phyloP scores from a whole-genome alignment of 2,797 vertebrate genomes.

The Parauchenoglanis ngamensis region DNA sequence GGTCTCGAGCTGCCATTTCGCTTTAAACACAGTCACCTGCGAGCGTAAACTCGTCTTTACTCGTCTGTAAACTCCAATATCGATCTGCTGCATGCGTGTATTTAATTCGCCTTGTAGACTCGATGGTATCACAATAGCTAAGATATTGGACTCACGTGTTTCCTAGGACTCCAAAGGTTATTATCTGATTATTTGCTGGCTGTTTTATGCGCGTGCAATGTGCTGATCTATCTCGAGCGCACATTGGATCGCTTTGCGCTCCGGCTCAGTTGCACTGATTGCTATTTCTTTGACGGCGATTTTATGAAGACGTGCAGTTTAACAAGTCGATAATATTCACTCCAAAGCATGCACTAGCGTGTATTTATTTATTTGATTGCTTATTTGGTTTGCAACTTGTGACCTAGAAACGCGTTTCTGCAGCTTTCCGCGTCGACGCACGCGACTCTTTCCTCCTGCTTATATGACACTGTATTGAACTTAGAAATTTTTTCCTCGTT shows the following conservation, averaged over 20 bases:
- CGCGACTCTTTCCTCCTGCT: not conserved
- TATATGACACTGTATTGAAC: not conserved
- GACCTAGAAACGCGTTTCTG: not conserved
- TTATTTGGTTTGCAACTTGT: not conserved
- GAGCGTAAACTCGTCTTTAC: not conserved
- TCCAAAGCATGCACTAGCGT: not conserved
- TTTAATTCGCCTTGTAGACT: not conserved
- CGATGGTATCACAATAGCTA: not conserved
- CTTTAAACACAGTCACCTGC: slow-evolving; percentile 10
- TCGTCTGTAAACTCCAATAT: slow-evolving; percentile 1
- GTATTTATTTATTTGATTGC: not conserved
- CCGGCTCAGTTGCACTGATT: not conserved
- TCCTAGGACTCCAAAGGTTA: slow-evolving; percentile 3
- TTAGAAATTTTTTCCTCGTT: not conserved
- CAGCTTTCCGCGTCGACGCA: not conserved
- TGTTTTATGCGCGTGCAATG: not conserved
- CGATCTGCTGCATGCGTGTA: not conserved
- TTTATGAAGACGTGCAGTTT: not conserved
- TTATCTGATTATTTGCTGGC: not conserved
- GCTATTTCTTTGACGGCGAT: not conserved
- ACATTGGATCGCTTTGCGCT: not conserved
- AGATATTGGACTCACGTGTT: slow-evolving; percentile 21
- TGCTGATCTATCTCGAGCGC: not conserved
- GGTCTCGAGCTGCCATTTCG: not conserved
- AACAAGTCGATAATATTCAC: not conserved